These are phyloP conservation scores for Gorilla gorilla DNA, from an alignment of 2,113 vertebrate species.

Conservation along the genomic window DNA sequence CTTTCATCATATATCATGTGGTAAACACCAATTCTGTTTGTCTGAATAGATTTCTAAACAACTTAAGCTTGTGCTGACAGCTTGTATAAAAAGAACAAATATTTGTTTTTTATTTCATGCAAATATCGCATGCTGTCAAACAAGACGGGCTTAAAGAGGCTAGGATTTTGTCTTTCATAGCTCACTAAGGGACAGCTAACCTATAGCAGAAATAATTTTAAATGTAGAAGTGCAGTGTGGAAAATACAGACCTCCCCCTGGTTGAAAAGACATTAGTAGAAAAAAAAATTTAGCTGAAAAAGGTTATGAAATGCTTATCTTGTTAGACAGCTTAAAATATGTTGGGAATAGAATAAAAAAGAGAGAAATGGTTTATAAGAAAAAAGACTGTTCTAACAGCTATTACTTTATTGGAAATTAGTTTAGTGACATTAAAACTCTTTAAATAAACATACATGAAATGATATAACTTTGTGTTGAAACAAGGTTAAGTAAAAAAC, in stretches of 20 bases:
- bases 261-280: slow-evolving; percentile 48
- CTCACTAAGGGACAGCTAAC: slow-evolving; percentile 67
- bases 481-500: neutral
- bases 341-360: neutral
- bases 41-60: slow-evolving; percentile 52
- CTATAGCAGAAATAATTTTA: slow-evolving; percentile 68
- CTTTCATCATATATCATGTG: neutral
- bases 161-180: slow-evolving; percentile 70
- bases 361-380: slow-evolving; percentile 38
- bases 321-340: slow-evolving; percentile 46
- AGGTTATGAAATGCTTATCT: slow-evolving; percentile 63
- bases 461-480: neutral
- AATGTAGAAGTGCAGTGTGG: slow-evolving; percentile 35
- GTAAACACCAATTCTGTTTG: slow-evolving; percentile 56
- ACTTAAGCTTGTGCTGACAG: slow-evolving; percentile 61
- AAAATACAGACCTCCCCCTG: slow-evolving; percentile 47
- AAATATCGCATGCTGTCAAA: slow-evolving; percentile 70
- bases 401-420: slow-evolving; percentile 36
- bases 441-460: slow-evolving; percentile 49
- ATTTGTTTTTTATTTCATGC: slow-evolving; percentile 75
- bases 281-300: slow-evolving; percentile 47
- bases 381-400: neutral
- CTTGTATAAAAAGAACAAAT: slow-evolving; percentile 72
- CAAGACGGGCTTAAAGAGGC: slow-evolving; percentile 56
- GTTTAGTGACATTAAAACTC: slow-evolving; percentile 25